Percentiles rank a stretch among this genome's conserved stretches.
Evolutionary conservation across 2,888 invertebrate genomes (phyloP).

Genomic region (Noctuana brunneofusca): DNA sequence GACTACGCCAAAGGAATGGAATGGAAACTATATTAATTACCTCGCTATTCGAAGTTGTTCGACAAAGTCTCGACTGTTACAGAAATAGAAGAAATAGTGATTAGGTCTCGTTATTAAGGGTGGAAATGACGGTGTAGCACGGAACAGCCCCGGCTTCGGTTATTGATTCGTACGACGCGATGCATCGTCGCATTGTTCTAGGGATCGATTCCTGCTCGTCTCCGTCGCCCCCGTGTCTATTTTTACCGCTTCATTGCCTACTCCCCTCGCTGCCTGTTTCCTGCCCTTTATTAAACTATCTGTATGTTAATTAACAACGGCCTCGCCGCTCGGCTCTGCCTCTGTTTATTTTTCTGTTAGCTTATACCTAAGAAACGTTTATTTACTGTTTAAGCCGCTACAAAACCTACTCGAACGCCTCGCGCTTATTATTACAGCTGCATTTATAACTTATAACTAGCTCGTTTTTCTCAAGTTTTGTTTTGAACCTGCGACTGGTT

Average conservation of each 20-base stretch:
- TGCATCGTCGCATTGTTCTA: slow-evolving; percentile 69
- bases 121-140: slow-evolving; percentile 14
- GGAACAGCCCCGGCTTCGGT: slow-evolving; percentile 49
- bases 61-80: slow-evolving; percentile 10
- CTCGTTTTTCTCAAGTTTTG: slow-evolving; percentile 41
- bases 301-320: slow-evolving; percentile 82
- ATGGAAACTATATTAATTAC: slow-evolving; percentile 22
- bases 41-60: slow-evolving; percentile 6
- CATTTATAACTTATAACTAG: slow-evolving; percentile 38
- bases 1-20: not conserved
- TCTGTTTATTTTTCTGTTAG: slow-evolving; percentile 77
- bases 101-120: slow-evolving; percentile 9
- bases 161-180: slow-evolving; percentile 72
- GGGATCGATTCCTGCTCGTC: slow-evolving; percentile 74
- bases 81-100: slow-evolving; percentile 20
- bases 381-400: slow-evolving; percentile 60
- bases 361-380: slow-evolving; percentile 59
- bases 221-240: slow-evolving; percentile 77
- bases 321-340: slow-evolving; percentile 62
- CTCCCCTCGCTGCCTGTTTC: slow-evolving; percentile 79
- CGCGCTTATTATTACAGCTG: slow-evolving; percentile 48
- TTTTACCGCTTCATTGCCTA: slow-evolving; percentile 82
- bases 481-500: slow-evolving; percentile 41
- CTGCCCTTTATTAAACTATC: slow-evolving; percentile 83
- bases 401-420: slow-evolving; percentile 33